A percentile compares a stretch with the other conserved stretches of the same genome.
phyloP scores from a whole-genome alignment of 2,888 invertebrate species.

The Pseudococcus jackbeardsleyi region DNA sequence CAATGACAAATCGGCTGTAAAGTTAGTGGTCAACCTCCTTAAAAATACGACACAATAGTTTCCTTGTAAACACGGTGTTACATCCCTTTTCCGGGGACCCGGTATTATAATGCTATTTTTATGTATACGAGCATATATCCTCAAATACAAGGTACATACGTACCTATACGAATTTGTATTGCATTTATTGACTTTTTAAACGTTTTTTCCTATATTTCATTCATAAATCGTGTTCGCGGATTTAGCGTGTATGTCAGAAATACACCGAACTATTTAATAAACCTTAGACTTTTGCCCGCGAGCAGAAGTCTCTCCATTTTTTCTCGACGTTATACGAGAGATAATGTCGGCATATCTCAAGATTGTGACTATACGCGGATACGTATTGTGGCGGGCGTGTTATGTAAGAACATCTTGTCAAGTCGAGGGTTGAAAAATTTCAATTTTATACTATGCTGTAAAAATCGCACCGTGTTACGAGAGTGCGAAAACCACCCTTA shows the following conservation, averaged over 20 bases:
- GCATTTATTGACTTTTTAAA: constrained; percentile 52
- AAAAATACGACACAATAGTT: constrained; percentile 50
- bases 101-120: constrained; percentile 16
- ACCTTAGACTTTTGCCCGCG: neutral
- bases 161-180: neutral
- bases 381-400: neutral
- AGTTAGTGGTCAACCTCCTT: constrained; percentile 55
- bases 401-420: neutral
- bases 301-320: neutral
- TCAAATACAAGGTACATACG: neutral
- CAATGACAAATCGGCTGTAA: constrained; percentile 53
- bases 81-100: constrained; percentile 44
- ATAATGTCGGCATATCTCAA: constrained; percentile 6
- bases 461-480: neutral
- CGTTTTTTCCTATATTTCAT: constrained; percentile 47
- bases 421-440: constrained; percentile 28
- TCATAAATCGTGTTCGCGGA: constrained; percentile 46
- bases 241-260: constrained; percentile 36
- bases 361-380: neutral
- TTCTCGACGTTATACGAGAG: neutral
- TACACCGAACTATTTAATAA: neutral
- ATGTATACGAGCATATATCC: neutral
- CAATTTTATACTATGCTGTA: neutral
- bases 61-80: constrained; percentile 55
- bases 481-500: constrained; percentile 7